Base-by-base conservation (phyloP, 2,797 vertebrate species). In the Melanotaenia maccullochi region DNA sequence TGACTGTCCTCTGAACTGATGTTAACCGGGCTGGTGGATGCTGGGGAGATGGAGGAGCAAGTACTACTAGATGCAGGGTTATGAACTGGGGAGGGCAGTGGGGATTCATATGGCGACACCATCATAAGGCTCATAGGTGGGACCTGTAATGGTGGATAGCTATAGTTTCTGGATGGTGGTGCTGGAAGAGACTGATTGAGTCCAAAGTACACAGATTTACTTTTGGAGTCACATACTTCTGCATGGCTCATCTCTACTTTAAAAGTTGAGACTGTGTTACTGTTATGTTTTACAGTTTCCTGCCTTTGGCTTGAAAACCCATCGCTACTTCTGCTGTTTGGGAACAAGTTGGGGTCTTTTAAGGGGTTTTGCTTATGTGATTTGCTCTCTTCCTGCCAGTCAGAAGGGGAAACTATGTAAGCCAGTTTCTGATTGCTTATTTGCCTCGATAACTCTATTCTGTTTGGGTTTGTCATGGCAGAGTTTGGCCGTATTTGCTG, bases 1-100 rank as follows among this genome's bases (percentile, higher is more conserved):
- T 96, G 97, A 76, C 91, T 92, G 57, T 99, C 98, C 59, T 99
- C 98, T 0, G 97, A 95, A 79, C 89, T 73, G 38, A 94, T 88
- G 84, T 97, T 96, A 75, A 95, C 94, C 0, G 98, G 97, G 83
- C 97, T 99, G 85, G 94, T 95, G 75, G 98, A 97, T 51, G 96
- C 83, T 0, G 97, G 97, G 0, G 97, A 99, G 61, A 98, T 94
- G 0, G 97, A 98, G 0, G 97, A 99, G 79, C 96, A 97, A 25
- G 96, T 97, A 77, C 96, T 97, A 87, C 95, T 87, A 1, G 95
- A 94, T 1, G 95, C 86, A 2, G 94, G 92, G 74, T 96, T 97
- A 81, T 96, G 96, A 71, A 95, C 94, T 0, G 98, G 97, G 0
- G 98, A 99, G 0, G 96, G 95, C 82, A 97, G 92, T 0, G 98